These are phyloP conservation scores for Clarias batrachus DNA, from an alignment of 2,113 vertebrate species.

Conservation along the genomic window DNA sequence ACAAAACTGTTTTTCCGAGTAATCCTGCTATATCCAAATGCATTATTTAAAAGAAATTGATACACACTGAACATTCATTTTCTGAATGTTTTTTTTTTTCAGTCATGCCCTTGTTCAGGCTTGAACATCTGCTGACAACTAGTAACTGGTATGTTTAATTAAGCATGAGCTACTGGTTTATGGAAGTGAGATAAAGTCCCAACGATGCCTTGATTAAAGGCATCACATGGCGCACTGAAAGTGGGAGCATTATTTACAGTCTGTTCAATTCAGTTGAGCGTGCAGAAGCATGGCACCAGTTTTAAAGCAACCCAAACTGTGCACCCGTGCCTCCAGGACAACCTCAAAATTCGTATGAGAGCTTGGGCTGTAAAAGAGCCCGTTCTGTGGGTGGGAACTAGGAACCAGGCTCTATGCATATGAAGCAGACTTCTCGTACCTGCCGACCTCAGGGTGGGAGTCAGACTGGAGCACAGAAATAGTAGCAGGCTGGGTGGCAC, in stretches of 20 bases:
- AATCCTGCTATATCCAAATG: not conserved
- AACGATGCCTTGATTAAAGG: slow-evolving; percentile 47
- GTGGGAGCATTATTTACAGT: slow-evolving; percentile 36
- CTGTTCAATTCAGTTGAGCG: slow-evolving; percentile 26
- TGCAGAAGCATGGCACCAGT: slow-evolving; percentile 24
- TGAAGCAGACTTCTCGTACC: slow-evolving; percentile 43
- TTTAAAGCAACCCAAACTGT: slow-evolving; percentile 6
- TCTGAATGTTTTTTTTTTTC: not conserved
- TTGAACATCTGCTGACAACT: slow-evolving; percentile 41
- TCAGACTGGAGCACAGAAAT: slow-evolving; percentile 42
- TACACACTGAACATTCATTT: slow-evolving; percentile 25
- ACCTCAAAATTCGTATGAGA: slow-evolving; percentile 29
- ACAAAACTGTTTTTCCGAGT: not conserved
- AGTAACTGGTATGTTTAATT: slow-evolving; percentile 48
- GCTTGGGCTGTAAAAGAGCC: slow-evolving; percentile 29
- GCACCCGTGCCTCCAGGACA: slow-evolving; percentile 19
- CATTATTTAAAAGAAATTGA: not conserved
- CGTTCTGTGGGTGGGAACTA: slow-evolving; percentile 36
- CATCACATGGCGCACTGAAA: slow-evolving; percentile 37
- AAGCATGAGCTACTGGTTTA: slow-evolving; percentile 51
- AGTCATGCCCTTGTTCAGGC: slow-evolving; percentile 23
- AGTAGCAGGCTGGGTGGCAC: slow-evolving; percentile 54
- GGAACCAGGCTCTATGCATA: slow-evolving; percentile 18
- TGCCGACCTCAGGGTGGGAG: slow-evolving; percentile 51
- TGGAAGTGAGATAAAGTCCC: slow-evolving; percentile 49